These are phyloP conservation scores for Buphagus erythrorhynchus DNA, from an alignment of 2,797 vertebrate genomes.

Conservation along the genomic window DNA sequence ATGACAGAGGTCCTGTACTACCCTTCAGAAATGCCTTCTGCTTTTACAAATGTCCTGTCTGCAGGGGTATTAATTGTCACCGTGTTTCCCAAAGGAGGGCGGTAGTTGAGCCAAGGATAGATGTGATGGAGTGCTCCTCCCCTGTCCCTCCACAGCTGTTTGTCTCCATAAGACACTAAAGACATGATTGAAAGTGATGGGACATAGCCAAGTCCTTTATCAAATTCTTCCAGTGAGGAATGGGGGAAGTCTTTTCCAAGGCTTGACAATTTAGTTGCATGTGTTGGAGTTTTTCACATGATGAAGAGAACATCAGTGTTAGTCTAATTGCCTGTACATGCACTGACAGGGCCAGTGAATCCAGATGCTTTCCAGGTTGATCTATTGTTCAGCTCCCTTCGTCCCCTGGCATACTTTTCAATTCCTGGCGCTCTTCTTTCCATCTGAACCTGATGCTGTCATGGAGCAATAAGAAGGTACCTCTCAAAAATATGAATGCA, in stretches of 20 bases:
- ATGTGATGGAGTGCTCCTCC: background rate
- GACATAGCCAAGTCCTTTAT: background rate
- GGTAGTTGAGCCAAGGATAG: background rate
- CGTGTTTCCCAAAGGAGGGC: background rate
- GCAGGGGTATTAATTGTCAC: background rate
- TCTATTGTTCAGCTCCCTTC: background rate
- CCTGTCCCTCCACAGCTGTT: background rate
- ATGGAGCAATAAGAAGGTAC: background rate
- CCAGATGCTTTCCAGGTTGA: background rate
- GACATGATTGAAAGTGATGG: accelerated
- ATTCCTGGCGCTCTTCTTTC: background rate
- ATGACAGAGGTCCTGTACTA: background rate
- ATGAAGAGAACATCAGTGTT: background rate
- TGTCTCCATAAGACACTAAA: background rate
- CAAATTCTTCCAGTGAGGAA: background rate
- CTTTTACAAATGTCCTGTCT: background rate
- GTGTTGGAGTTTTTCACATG: background rate
- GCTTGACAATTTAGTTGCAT: background rate
- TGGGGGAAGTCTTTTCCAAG: background rate
- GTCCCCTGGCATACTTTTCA: background rate
- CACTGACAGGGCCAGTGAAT: background rate
- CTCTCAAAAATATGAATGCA: background rate
- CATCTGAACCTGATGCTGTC: background rate
- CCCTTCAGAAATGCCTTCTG: background rate
- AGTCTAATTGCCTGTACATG: background rate